Base-by-base conservation (phyloP, 2,888 invertebrate species). In the Phortica magna region DNA sequence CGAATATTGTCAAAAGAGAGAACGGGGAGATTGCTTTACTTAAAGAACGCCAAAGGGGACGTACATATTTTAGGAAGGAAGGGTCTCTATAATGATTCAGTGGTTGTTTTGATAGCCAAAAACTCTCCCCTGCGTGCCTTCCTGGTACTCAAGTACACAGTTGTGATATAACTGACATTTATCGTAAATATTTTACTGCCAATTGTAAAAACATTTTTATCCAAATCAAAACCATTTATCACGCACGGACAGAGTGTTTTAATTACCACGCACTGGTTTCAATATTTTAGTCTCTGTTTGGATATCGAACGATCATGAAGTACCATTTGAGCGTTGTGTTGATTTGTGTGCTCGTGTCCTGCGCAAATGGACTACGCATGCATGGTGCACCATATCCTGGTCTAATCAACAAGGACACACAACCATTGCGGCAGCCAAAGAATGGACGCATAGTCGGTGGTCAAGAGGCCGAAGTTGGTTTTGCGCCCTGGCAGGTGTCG, bases 401-500 rank as follows among this genome's bases (percentile, higher is more conserved):
- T 3, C 41, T 67, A 2, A 14, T 17, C 12, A 41, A 67, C n/a
- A 7, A 42, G 14, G 48, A 70, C 19, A 17, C 19, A 3, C 41
- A 43, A 31, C 12, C 64, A n/a, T 10, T 4, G 4, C 55, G 14
- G 1, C 7, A n/a, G 55, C 55, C 1, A 6, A 17, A 65, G 1
- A 81, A 72, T 39, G 83, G 85, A 0, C 84, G 88, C 0, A 87
- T 91, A 2, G 61, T 90, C 3, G 91, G 90, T 1, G 91, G 91
- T 3, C 82, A 82, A 12, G 19, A 79, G 1, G 88, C 88, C 0
- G 68, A 79, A 0, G 55, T 80, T 4, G 88, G 80, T 2, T 79
- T 76, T 9, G 90, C 91, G 2, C 91, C 92, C 1, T 92, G 88
- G 77, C 91, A 90, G 76, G 90, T 92, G 3, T 91, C 91, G 1